Percentiles rank a stretch among this genome's conserved stretches.
Evolutionary conservation across 2,888 invertebrate species (phyloP).

Genomic region (Macrostomum cliftonense): DNA sequence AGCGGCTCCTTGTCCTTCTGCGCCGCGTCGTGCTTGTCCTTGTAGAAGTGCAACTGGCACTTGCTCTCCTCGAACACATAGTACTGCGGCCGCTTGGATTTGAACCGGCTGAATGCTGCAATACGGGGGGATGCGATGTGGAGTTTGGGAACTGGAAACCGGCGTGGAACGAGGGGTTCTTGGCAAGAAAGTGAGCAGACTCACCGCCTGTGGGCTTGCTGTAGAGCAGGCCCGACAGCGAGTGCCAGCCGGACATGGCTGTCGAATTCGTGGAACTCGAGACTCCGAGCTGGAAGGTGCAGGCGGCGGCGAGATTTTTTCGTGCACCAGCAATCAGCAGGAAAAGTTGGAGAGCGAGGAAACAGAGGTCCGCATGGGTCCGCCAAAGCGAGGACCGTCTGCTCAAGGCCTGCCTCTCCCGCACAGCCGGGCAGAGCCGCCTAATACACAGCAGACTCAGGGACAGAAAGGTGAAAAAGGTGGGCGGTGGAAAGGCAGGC

Average conservation of each 20-base stretch:
- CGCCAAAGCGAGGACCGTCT: no score
- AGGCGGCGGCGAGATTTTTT: no score
- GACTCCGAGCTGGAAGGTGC: no score
- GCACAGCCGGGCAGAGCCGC: no score
- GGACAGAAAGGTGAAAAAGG: constrained; percentile 56
- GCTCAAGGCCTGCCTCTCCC: no score
- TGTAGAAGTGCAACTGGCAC: constrained; percentile 28
- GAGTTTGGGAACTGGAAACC: no score
- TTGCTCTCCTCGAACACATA: constrained; percentile 33
- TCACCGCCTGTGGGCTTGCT: constrained; percentile 26
- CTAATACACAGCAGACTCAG: constrained; percentile 37
- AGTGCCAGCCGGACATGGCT: constrained; percentile 29
- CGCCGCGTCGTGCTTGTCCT: constrained; percentile 24
- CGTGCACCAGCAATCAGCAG: no score
- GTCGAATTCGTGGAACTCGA: constrained; percentile 19
- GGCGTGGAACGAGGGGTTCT: no score
- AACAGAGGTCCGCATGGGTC: no score
- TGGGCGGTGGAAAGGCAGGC: constrained; percentile 50
- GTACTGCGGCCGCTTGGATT: constrained; percentile 28
- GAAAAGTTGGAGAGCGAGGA: no score
- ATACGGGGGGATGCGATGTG: no score
- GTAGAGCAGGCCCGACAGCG: constrained; percentile 27
- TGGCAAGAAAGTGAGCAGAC: no score
- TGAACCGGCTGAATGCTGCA: constrained; percentile 30
- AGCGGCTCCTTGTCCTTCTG: constrained; percentile 19